Conservation (phyloP, 2,113 vertebrate species). For the Cavia aperea region DNA sequence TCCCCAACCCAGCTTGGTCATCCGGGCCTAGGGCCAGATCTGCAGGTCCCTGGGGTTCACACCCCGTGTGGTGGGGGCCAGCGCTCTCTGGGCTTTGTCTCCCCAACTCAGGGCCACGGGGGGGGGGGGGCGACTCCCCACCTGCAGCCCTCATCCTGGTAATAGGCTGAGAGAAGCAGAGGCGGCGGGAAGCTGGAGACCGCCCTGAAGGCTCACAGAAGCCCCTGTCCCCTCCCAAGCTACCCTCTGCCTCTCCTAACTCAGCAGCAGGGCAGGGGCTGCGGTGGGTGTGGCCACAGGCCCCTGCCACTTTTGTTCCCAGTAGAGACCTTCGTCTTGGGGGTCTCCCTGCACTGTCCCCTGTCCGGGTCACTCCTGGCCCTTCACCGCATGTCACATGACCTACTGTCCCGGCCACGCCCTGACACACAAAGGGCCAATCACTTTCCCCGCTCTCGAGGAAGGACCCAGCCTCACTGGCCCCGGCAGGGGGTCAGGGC, state of each 20-base stretch:
- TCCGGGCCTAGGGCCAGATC: too few species aligned
- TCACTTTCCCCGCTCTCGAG: too few species aligned
- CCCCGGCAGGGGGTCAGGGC: neutral
- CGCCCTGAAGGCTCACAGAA: neutral
- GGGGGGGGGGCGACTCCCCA: neutral
- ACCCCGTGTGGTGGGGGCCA: neutral
- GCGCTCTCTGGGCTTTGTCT: neutral
- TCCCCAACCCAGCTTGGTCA: neutral
- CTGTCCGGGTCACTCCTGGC: neutral
- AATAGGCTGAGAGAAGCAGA: neutral
- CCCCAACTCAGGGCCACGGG: neutral
- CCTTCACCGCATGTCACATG: neutral
- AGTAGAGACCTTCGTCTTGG: neutral
- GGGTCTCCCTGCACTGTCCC: neutral
- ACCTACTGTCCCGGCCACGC: rapidly evolving
- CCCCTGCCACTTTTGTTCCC: neutral
- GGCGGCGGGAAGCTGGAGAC: neutral
- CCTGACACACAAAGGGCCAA: neutral
- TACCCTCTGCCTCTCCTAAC: neutral
- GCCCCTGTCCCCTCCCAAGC: neutral
- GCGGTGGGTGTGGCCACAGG: neutral
- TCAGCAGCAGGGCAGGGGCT: neutral
- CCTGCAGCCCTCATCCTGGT: neutral
- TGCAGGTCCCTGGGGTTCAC: neutral
- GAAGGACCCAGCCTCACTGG: neutral